Conservation (phyloP, 64 coral and sea anemone species). For the Porites lutea region DNA sequence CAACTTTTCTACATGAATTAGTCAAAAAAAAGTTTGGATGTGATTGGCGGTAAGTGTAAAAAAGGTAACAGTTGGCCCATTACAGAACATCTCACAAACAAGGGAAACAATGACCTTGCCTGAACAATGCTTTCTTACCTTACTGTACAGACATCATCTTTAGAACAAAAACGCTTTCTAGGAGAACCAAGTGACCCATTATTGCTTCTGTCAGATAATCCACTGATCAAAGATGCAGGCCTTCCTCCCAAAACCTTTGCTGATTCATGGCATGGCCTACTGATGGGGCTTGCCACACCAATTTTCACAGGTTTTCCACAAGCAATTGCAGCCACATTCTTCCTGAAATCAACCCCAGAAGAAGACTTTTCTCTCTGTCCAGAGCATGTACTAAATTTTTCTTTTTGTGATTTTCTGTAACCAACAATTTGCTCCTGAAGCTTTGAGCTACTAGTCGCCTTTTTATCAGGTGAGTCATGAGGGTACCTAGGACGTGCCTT, state of each 20-base stretch:
- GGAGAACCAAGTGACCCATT: not conserved
- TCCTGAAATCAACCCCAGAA: constrained; percentile 44
- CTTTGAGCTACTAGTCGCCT: not conserved
- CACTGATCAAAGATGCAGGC: not conserved
- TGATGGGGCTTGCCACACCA: not conserved
- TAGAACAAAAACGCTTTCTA: not conserved
- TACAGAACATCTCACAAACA: no score
- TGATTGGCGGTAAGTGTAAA: no score
- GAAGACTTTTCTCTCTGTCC: constrained; percentile 1
- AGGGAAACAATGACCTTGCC: no score
- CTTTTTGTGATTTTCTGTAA: constrained; percentile 33
- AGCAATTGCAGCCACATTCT: constrained; percentile 60
- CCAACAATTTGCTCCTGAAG: constrained; percentile 8
- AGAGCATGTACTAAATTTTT: not conserved
- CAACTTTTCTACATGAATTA: no score
- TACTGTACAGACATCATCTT: not conserved
- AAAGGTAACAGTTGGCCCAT: no score
- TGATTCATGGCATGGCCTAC: constrained; percentile 1
- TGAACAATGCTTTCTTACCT: not conserved
- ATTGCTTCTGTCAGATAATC: not conserved
- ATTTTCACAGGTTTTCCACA: constrained; percentile 45
- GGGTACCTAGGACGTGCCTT: not conserved
- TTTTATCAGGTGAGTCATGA: not conserved
- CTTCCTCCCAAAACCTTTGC: not conserved
- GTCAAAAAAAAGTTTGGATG: no score